A percentile compares a stretch with the other conserved stretches of the same genome.
Evolutionary conservation across 2,888 invertebrate genomes (phyloP).

Genomic region (Agriopis aurantiaria): DNA sequence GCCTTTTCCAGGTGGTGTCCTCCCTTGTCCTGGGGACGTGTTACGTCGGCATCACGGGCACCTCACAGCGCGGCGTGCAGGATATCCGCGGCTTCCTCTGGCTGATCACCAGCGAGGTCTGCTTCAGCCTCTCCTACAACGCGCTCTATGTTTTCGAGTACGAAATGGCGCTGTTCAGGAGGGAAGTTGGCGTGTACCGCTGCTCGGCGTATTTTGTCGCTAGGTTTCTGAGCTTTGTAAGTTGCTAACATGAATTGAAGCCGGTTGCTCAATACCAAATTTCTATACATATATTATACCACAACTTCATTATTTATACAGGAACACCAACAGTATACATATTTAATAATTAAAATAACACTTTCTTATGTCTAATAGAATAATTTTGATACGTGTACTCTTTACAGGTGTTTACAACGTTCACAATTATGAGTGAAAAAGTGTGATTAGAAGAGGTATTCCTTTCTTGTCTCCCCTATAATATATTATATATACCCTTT

Average conservation of each 20-base stretch:
- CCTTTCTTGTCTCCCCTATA: too few species aligned
- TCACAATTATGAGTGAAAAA: too few species aligned
- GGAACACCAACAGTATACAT: too few species aligned
- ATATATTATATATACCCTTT: too few species aligned
- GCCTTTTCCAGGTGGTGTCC: slow-evolving; percentile 67
- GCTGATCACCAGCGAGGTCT: slow-evolving; percentile 80
- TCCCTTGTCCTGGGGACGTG: slow-evolving; percentile 74
- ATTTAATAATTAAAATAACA: too few species aligned
- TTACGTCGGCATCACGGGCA: slow-evolving; percentile 74
- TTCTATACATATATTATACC: too few species aligned
- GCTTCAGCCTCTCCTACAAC: slow-evolving; percentile 78
- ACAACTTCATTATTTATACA: too few species aligned
- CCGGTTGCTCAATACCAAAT: too few species aligned
- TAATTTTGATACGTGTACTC: too few species aligned
- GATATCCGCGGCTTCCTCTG: slow-evolving; percentile 80
- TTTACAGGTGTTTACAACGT: too few species aligned
- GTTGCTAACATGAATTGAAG: slow-evolving; percentile 40
- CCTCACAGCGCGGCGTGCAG: slow-evolving; percentile 79
- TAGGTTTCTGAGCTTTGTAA: slow-evolving; percentile 70
- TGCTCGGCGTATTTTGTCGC: slow-evolving; percentile 77
- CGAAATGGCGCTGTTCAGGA: slow-evolving; percentile 74
- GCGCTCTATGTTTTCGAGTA: slow-evolving; percentile 76
- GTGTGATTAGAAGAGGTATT: too few species aligned
- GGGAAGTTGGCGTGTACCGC: slow-evolving; percentile 77
- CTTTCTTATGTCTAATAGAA: too few species aligned